A percentile compares a stretch with the other conserved stretches of the same genome.
Evolutionary conservation across 1,140 invertebrate species (phyloP).

Genomic region (Magallana ariakensis): DNA sequence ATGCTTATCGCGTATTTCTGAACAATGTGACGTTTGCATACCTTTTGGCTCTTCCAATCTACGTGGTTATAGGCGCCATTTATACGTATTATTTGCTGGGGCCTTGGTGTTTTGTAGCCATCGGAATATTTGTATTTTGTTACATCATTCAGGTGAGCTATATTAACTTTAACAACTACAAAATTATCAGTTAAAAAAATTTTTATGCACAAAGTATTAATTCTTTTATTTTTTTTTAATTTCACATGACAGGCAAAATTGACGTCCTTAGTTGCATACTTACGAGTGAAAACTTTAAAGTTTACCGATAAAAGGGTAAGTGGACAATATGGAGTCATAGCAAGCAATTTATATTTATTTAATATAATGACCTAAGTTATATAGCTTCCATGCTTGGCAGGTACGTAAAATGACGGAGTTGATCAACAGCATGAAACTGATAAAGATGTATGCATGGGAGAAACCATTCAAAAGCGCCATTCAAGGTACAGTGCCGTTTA

Average conservation of each 20-base stretch:
- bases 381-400: slow-evolving; percentile 36
- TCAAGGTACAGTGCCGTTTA: slow-evolving; percentile 72
- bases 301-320: slow-evolving; percentile 51
- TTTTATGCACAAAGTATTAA: background rate
- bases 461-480: slow-evolving; percentile 85
- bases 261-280: slow-evolving; percentile 21
- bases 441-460: slow-evolving; percentile 95
- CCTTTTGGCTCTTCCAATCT: slow-evolving; percentile 54
- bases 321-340: background rate
- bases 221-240: background rate
- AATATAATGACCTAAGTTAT: no score
- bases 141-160: slow-evolving; percentile 56
- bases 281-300: slow-evolving; percentile 44
- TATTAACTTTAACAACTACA: background rate
- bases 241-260: slow-evolving; percentile 14
- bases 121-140: slow-evolving; percentile 51
- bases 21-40: slow-evolving; percentile 56
- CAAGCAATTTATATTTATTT: no score
- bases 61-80: slow-evolving; percentile 49
- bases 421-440: slow-evolving; percentile 69
- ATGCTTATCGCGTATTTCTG: slow-evolving; percentile 53
- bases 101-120: slow-evolving; percentile 56
- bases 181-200: background rate
- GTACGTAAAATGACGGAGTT: slow-evolving; percentile 69
- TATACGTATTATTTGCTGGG: slow-evolving; percentile 56